Percentiles rank a stretch among this genome's conserved stretches.
These are phyloP conservation scores for Microplitis manilae DNA, from an alignment of 2,888 invertebrate species.

Conservation along the genomic window DNA sequence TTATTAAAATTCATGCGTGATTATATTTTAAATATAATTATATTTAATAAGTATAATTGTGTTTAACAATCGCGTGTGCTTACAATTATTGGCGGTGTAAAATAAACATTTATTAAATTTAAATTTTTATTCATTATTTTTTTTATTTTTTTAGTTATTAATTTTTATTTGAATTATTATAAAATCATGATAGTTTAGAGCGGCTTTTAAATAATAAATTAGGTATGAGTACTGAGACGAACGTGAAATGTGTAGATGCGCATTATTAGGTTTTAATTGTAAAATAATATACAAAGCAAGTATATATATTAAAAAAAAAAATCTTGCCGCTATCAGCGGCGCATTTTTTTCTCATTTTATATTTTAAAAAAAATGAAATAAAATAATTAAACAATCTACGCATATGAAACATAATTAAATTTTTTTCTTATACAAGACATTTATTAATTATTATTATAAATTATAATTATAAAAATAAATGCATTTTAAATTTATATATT, in stretches of 20 bases:
- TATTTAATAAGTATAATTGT: background rate
- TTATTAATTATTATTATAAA: conserved; percentile 8
- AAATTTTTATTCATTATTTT: conserved; percentile 57
- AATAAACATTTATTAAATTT: conserved; percentile 52
- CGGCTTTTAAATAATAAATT: conserved; percentile 59
- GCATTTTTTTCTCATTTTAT: conserved; percentile 57
- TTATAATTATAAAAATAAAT: conserved; percentile 38
- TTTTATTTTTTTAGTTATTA: conserved; percentile 58
- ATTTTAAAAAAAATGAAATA: conserved; percentile 36
- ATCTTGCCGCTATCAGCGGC: conserved; percentile 53
- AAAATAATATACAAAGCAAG: conserved; percentile 56
- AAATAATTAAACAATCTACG: conserved; percentile 24
- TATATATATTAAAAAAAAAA: conserved; percentile 43
- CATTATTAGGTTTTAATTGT: conserved; percentile 60
- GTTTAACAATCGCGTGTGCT: background rate
- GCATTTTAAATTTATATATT: conserved; percentile 23
- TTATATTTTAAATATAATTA: background rate
- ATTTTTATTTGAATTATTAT: conserved; percentile 53
- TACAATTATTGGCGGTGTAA: conserved; percentile 50
- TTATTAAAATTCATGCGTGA: background rate
- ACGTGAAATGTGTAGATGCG: conserved; percentile 60
- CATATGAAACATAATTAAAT: conserved; percentile 42
- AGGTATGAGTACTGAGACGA: conserved; percentile 48
- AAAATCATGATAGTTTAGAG: conserved; percentile 51
- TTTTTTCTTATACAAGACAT: conserved; percentile 50